Conservation (phyloP, 2,888 invertebrate genomes). For the Lasioglossum oenotherae region DNA sequence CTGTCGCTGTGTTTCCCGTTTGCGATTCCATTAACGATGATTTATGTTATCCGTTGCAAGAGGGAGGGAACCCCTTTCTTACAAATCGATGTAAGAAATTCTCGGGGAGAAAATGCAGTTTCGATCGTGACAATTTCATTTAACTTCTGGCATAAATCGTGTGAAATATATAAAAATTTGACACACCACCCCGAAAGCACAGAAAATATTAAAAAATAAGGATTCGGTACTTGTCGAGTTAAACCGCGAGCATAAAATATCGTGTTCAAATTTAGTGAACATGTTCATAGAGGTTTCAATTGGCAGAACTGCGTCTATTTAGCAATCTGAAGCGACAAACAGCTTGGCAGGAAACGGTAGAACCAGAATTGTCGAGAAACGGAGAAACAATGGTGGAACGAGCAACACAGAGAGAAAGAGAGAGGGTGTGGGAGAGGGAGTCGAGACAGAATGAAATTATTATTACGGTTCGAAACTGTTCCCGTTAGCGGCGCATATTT, state of each 20-base stretch:
- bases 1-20: neutral
- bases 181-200: neutral
- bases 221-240: neutral
- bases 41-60: neutral
- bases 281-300: neutral
- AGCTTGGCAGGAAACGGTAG: neutral
- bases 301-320: neutral
- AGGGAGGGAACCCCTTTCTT: neutral
- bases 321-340: neutral
- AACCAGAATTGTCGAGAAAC: neutral
- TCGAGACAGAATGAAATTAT: conserved; percentile 41
- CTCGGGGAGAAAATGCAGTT: neutral
- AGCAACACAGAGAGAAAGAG: neutral
- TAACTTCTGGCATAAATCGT: too few species aligned
- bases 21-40: neutral
- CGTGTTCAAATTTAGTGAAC: neutral
- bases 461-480: conserved; percentile 29
- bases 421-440: neutral
- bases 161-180: neutral
- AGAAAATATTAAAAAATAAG: neutral
- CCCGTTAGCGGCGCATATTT: conserved; percentile 46
- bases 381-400: neutral
- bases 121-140: neutral
- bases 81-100: too few species aligned
- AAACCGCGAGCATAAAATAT: neutral